A percentile compares a stretch with the other conserved stretches of the same genome.
Conservation (phyloP, 1,140 invertebrate genomes). For the Anoplolepis gracilipes region DNA sequence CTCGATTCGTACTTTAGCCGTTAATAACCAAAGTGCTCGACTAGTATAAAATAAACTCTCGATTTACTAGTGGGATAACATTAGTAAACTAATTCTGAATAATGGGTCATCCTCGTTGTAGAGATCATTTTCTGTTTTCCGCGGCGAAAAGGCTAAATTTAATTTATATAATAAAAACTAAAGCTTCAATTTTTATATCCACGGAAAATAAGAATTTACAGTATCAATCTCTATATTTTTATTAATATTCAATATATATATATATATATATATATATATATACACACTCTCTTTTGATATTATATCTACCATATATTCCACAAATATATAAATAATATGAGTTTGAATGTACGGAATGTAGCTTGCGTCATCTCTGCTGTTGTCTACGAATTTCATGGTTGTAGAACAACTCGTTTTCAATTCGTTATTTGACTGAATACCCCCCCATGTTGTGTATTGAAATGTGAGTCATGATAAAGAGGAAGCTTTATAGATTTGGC, state of each 20-base stretch:
- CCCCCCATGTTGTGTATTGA: neutral
- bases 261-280: no score
- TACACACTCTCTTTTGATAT: no score
- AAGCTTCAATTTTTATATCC: neutral
- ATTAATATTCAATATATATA: no score
- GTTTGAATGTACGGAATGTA: neutral
- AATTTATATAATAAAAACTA: neutral
- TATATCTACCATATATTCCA: neutral
- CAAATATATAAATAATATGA: neutral
- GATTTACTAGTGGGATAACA: slow-evolving; percentile 41
- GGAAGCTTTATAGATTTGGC: neutral
- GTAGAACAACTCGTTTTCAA: neutral
- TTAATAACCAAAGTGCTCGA: slow-evolving; percentile 30
- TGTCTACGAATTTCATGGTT: neutral
- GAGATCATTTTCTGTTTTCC: neutral
- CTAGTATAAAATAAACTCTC: slow-evolving; percentile 14
- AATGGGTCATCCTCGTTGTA: neutral
- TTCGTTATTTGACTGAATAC: neutral
- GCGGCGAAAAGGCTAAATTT: neutral
- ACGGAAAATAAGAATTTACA: neutral
- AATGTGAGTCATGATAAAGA: neutral
- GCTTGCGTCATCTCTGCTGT: neutral
- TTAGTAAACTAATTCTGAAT: neutral
- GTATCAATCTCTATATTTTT: neutral
- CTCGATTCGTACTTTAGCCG: slow-evolving; percentile 24